phyloP scores from a whole-genome alignment of 2,797 vertebrate species.

The Pristis pectinata region DNA sequence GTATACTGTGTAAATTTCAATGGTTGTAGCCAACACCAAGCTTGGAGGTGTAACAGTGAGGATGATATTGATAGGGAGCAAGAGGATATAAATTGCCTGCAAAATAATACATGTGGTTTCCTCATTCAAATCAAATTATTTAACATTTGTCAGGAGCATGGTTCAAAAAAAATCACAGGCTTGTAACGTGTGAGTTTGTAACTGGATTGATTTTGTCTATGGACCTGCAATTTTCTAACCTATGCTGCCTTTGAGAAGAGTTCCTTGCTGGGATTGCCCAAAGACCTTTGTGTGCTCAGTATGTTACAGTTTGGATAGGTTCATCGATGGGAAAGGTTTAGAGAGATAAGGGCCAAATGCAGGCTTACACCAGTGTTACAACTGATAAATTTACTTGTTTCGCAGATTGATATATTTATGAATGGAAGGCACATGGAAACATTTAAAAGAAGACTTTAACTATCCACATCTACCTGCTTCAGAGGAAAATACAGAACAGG shows the following conservation, averaged over 20 bases:
- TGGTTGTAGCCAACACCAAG: no score
- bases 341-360: no score
- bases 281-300: background rate
- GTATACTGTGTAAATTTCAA: no score
- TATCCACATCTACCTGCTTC: slow-evolving; percentile 51
- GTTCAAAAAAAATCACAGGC: background rate
- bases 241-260: background rate
- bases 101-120: no score
- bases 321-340: no score
- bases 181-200: background rate
- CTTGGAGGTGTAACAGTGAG: no score
- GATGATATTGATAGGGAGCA: no score
- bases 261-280: background rate
- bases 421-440: slow-evolving; percentile 62
- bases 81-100: no score
- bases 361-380: no score
- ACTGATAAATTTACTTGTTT: slow-evolving; percentile 33
- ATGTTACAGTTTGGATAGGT: background rate
- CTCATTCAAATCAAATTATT: no score
- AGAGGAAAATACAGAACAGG: slow-evolving; percentile 45
- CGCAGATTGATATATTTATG: slow-evolving; percentile 64
- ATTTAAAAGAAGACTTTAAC: slow-evolving; percentile 50
- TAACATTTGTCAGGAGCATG: background rate
- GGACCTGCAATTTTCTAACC: no score
- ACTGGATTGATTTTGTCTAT: background rate